Base-by-base conservation (phyloP, 2,113 vertebrate species). In the Sylvietta virens region DNA sequence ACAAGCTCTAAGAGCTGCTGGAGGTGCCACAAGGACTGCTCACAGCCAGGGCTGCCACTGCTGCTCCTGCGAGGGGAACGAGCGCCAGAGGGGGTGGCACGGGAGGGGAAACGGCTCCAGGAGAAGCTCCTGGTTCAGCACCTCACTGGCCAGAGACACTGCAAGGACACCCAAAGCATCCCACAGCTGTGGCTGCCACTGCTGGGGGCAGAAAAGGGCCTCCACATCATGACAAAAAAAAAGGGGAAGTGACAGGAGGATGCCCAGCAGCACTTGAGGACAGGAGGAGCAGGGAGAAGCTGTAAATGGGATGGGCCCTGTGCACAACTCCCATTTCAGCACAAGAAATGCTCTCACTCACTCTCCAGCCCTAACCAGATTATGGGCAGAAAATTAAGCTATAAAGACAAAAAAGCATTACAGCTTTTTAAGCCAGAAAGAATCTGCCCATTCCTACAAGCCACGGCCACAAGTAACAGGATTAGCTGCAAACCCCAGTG, bases 391-490 rank as follows among this genome's bases (percentile, higher is more conserved):
- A 97, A 95, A 95, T 92, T 21, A 81, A 61, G 81, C 78, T 61
- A 33, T 57, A 89, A 92, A 96, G 93, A 95, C 96, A 95, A 95
- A 94, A 53, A 28, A 51, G 66, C 86, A 89, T 89, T 81, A 69
- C 48, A 92, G 93, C 44, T 95, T 87, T 84, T 69, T 61, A 95
- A 81, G 50, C 53, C 62, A 71, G 72, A 81, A 92, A 84, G 69
- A 85, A 89, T 84, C 77, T 71, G 77, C 72, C 69, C 37, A 13
- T 81, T 89, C 79, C 73, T 79, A 82, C 91, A 78, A 56, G 51
- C 71, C 76, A 30, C 35, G 70, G 76, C 86, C 85, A 77, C 56
- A 53, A 61, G 56, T 81, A 94, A 95, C 72, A 64, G 91, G 95
- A 96, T 95, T 91, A 92, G 69, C 92, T 88, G 71, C 76, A 92